These are phyloP conservation scores for Erythrolamprus reginae DNA, from an alignment of 2,113 vertebrate genomes.

Conservation along the genomic window DNA sequence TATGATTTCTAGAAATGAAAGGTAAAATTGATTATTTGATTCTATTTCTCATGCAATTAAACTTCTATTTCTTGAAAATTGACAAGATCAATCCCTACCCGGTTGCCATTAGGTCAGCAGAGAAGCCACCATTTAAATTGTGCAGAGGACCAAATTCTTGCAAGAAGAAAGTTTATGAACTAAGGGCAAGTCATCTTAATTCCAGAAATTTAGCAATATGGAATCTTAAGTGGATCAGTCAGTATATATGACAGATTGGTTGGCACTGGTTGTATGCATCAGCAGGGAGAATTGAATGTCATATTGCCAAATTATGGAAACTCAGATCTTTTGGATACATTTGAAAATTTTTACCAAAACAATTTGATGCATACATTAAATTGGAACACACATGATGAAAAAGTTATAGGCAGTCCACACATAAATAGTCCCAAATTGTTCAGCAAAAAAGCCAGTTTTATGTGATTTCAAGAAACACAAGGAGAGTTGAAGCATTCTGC, in stretches of 20 bases:
- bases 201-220: background rate
- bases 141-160: background rate
- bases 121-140: background rate
- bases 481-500: background rate
- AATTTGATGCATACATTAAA: background rate
- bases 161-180: background rate
- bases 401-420: background rate
- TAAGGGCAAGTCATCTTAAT: background rate
- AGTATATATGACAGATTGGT: background rate
- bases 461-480: background rate
- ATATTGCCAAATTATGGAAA: background rate
- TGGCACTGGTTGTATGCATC: background rate
- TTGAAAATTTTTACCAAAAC: background rate
- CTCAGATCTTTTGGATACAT: background rate
- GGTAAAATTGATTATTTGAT: slow-evolving; percentile 15
- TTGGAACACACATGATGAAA: background rate
- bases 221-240: background rate
- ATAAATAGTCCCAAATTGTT: background rate
- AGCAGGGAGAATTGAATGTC: background rate
- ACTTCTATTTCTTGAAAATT: slow-evolving; percentile 26
- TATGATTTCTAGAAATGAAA: slow-evolving; percentile 21
- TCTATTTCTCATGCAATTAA: slow-evolving; percentile 30
- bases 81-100: background rate
- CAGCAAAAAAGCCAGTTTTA: background rate
- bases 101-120: background rate